Percentiles rank a stretch among this genome's conserved stretches.
Evolutionary conservation across 2,113 vertebrate genomes (phyloP).

Genomic region (Pterophyllum scalare): DNA sequence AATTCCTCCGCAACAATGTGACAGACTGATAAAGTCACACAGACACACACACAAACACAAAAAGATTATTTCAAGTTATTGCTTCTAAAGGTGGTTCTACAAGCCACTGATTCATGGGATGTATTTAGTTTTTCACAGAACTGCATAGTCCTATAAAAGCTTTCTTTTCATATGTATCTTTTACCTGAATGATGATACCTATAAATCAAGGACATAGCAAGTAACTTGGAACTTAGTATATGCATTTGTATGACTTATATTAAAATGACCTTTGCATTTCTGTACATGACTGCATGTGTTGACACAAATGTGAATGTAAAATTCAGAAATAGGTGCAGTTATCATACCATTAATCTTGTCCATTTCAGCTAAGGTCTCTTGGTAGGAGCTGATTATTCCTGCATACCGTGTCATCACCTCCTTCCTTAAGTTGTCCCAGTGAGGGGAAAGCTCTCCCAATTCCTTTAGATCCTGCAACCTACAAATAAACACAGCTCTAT

Average conservation of each 20-base stretch:
- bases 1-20: not conserved
- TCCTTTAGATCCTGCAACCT: constrained; percentile 95
- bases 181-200: too few relatives aligned
- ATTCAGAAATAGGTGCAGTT: not conserved
- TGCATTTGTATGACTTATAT: not conserved
- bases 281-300: not conserved
- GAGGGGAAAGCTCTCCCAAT: constrained; percentile 95
- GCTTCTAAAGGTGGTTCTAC: not conserved
- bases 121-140: not conserved
- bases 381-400: constrained; percentile 90
- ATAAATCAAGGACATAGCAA: not conserved
- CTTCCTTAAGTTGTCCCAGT: constrained; percentile 96
- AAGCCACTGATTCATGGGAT: not conserved
- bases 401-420: constrained; percentile 93
- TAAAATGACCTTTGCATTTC: not conserved
- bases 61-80: not conserved
- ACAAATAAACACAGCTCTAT: constrained; percentile 39
- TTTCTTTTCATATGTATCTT: not conserved
- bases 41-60: not conserved
- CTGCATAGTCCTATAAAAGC: not conserved
- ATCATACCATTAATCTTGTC: constrained; percentile 89
- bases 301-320: not conserved
- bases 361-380: constrained; percentile 92
- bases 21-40: not conserved
- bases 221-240: not conserved